Percentiles rank a stretch among this genome's conserved stretches.
phyloP scores from a whole-genome alignment of 2,797 vertebrate species.

The Darevskia mixta region DNA sequence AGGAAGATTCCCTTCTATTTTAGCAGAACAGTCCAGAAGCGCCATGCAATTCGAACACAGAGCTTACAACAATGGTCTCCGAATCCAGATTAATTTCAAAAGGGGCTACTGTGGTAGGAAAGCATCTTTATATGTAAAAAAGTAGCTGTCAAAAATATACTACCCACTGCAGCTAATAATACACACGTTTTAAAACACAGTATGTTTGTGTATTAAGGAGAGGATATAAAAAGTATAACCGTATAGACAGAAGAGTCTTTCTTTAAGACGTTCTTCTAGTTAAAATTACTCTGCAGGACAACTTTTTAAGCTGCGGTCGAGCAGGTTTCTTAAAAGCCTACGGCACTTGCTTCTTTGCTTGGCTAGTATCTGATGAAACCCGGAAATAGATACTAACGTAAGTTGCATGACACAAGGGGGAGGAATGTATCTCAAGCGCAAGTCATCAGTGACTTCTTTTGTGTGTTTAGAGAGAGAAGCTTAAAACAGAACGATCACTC shows the following conservation, averaged over 20 bases:
- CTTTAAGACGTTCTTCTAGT: background rate
- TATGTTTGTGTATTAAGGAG: background rate
- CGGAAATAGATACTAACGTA: background rate
- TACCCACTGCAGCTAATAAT: background rate
- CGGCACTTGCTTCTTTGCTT: background rate
- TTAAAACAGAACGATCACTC: background rate
- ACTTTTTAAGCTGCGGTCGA: background rate
- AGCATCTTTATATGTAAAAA: background rate
- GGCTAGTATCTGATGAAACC: background rate
- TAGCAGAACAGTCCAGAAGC: background rate
- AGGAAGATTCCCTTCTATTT: background rate
- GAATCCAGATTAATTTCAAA: background rate
- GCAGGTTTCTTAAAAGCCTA: background rate
- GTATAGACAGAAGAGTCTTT: constrained; percentile 3
- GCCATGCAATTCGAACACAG: background rate
- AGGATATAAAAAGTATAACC: constrained; percentile 24
- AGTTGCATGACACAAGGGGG: constrained; percentile 8
- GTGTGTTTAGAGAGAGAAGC: background rate
- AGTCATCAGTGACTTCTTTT: background rate
- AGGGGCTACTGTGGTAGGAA: no score
- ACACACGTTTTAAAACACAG: background rate
- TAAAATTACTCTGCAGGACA: background rate
- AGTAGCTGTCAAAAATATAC: background rate
- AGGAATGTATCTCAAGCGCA: background rate
- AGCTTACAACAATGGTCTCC: background rate